Evolutionary conservation across 2,797 vertebrate species (phyloP).

Genomic region (Malurus splendens): DNA sequence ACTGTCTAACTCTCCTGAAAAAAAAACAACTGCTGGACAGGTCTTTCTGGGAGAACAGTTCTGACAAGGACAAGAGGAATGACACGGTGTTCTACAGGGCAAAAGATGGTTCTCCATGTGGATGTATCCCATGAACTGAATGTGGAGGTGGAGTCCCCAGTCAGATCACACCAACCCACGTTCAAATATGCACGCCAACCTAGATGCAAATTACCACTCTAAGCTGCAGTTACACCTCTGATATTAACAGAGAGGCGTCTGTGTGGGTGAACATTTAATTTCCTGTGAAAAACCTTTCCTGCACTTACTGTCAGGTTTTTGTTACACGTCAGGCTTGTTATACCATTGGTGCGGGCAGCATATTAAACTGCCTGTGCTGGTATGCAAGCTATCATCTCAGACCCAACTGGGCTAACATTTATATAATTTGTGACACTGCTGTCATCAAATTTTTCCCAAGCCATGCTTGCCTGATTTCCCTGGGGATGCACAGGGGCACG

Average conservation of each 20-base stretch:
- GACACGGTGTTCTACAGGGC: neutral
- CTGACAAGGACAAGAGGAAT: neutral
- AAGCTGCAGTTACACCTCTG: neutral
- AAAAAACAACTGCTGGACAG: neutral
- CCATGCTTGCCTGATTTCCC: rapidly evolving
- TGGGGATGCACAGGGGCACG: neutral
- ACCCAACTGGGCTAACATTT: neutral
- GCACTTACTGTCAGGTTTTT: neutral
- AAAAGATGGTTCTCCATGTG: neutral
- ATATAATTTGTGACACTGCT: rapidly evolving
- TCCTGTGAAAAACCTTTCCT: neutral
- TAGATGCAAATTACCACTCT: neutral
- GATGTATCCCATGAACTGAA: too few species aligned
- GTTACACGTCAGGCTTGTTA: neutral
- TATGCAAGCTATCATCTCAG: neutral
- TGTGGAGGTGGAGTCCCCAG: neutral
- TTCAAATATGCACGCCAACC: neutral
- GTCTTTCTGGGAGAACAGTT: neutral
- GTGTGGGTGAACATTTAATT: neutral
- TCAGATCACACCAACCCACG: neutral
- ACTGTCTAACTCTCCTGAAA: rapidly evolving
- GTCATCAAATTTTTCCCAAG: neutral
- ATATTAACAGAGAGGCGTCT: neutral
- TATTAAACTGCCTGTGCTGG: neutral
- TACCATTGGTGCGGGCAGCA: neutral